phyloP scores from a whole-genome alignment of 64 coral and sea anemone species.

The Pachyseris speciosa region DNA sequence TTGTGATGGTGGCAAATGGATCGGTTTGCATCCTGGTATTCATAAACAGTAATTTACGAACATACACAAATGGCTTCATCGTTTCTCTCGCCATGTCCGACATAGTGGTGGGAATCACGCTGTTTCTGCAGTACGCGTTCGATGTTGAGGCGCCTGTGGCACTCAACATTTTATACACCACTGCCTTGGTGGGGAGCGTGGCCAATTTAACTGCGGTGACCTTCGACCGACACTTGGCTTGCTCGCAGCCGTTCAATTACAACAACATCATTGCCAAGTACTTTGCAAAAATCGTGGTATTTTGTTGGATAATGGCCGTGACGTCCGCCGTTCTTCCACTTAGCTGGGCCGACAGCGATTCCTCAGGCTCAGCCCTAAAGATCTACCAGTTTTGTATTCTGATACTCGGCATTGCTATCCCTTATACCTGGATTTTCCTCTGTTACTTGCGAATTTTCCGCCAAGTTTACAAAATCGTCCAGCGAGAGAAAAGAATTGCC shows the following conservation, averaged over 20 bases:
- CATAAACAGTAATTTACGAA: conserved; percentile 61
- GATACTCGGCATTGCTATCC: conserved; percentile 31
- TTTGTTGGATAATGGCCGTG: conserved; percentile 51
- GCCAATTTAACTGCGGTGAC: conserved; percentile 75
- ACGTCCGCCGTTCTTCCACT: conserved; percentile 53
- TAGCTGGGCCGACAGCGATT: conserved; percentile 29
- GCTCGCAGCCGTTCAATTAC: conserved; percentile 68
- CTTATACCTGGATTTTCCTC: conserved; percentile 59
- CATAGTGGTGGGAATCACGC: conserved; percentile 60
- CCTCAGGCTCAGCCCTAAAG: conserved; percentile 27
- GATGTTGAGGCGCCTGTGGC: background rate
- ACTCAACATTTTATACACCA: conserved; percentile 68
- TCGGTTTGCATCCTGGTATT: conserved; percentile 67
- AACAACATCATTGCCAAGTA: conserved; percentile 56
- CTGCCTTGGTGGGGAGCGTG: conserved; percentile 64
- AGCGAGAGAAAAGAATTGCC: conserved; percentile 37
- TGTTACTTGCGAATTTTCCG: conserved; percentile 65
- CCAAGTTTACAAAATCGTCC: conserved; percentile 64
- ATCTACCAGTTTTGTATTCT: conserved; percentile 72
- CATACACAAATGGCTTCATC: conserved; percentile 70
- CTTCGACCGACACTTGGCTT: conserved; percentile 74
- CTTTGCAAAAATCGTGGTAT: conserved; percentile 53
- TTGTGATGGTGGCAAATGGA: conserved; percentile 50
- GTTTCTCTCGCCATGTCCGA: conserved; percentile 75
- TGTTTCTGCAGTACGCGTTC: conserved; percentile 65